Conservation (phyloP, 2,113 vertebrate species). For the Psephotus haematonotus region DNA sequence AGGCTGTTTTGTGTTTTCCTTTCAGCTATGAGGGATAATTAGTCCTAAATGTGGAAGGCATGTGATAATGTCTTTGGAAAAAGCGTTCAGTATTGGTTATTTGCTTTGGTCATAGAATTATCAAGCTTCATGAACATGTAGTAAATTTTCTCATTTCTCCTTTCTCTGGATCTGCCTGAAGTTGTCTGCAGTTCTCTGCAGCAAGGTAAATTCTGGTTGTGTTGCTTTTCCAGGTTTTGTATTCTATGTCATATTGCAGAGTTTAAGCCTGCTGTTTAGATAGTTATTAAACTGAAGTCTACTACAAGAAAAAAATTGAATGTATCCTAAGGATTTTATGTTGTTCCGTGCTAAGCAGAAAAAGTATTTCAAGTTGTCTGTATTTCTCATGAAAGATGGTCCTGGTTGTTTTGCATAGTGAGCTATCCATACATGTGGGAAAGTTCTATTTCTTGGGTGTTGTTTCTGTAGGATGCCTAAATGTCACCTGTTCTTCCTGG, state of each 20-base stretch:
- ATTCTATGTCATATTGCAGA: neutral
- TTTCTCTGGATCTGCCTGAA: neutral
- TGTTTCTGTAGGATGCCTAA: neutral
- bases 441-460: neutral
- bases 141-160: neutral
- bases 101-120: neutral
- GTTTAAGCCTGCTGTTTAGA: neutral
- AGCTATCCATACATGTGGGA: fast-evolving
- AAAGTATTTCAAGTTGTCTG: neutral
- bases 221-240: neutral
- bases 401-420: neutral
- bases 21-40: neutral
- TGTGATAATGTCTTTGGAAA: neutral
- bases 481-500: neutral
- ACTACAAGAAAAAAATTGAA: neutral
- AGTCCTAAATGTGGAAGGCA: fast-evolving
- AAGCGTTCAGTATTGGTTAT: neutral
- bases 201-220: neutral
- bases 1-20: neutral
- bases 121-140: neutral
- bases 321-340: neutral
- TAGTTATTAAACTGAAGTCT: neutral
- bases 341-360: neutral
- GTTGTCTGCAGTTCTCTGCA: neutral
- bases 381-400: fast-evolving